phyloP scores from a whole-genome alignment of 2,888 invertebrate genomes.

The Amaurobius ferox region DNA sequence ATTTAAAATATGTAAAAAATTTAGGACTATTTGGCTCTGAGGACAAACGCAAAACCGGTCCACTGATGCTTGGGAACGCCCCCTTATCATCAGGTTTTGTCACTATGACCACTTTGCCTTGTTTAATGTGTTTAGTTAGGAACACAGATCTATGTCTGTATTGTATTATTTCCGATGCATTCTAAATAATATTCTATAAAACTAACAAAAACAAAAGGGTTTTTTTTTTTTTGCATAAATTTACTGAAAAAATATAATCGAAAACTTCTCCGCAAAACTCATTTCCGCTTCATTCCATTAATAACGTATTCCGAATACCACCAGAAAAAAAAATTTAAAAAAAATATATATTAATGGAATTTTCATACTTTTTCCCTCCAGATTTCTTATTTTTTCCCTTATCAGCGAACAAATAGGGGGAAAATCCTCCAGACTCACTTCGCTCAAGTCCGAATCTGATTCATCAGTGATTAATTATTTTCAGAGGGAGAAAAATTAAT shows the following conservation, averaged over 20 bases:
- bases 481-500: conserved; percentile 44
- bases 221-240: conserved; percentile 28
- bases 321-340: conserved; percentile 40
- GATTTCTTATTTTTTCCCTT: conserved; percentile 36
- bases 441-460: conserved; percentile 48
- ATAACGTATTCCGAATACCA: conserved; percentile 51
- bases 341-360: conserved; percentile 67
- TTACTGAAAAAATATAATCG: conserved; percentile 51
- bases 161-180: too few relatives aligned
- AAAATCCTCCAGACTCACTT: conserved; percentile 17
- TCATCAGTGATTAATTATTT: conserved; percentile 68
- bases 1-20: too few relatives aligned
- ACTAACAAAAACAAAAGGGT: conserved; percentile 42
- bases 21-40: too few relatives aligned
- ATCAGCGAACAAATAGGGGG: conserved; percentile 60
- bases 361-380: conserved; percentile 34
- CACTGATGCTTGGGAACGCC: too few relatives aligned
- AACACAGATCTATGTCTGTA: too few relatives aligned
- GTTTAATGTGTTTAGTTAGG: too few relatives aligned
- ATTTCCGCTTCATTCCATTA: conserved; percentile 68
- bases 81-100: too few relatives aligned
- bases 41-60: too few relatives aligned
- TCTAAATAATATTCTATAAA: too few relatives aligned
- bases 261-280: conserved; percentile 56
- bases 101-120: too few relatives aligned